Base-by-base conservation (phyloP, 2,113 vertebrate genomes). In the Choloepus hoffmanni region DNA sequence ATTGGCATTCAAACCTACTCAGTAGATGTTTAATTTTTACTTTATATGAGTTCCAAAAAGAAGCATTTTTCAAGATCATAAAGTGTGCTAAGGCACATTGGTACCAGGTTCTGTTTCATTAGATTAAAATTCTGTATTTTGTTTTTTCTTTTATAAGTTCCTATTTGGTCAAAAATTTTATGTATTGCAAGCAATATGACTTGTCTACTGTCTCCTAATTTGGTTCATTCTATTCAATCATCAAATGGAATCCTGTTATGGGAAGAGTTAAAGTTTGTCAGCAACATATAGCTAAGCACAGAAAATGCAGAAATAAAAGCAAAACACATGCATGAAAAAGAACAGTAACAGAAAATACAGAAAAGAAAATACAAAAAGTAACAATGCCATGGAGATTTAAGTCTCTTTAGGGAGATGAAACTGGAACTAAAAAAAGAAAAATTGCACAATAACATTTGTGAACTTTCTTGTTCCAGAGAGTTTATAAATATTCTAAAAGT, bases 41-140 rank as follows among this genome's bases (percentile, higher is more conserved):
- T 96, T 78, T 93, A 8, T 40, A 7, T 86, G 21, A 95, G 92
- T 90, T 93, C 7, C 12, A 73, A 62, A 2, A 90, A 86, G 2
- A 82, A 74, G 5, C 4, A n/a, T 48, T 77, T 63, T 94, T 89
- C 5, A 48, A 74, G 50, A 81, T 88, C 5, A 88, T 68, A 93
- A 90, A 90, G 62, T 76, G 19, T 65, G 6, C 58, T 79, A 87
- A 77, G 0, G 33, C 53, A 23, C 79, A n/a, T 40, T 62, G 11
- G 2, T 28, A 33, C 84, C 76, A 43, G 16, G 0, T 67, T 96
- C 8, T 77, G 3, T 50, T 50, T 79, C 76, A 18, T 81, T 93
- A 12, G 28, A 78, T 83, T 89, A 86, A 89, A 76, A 67, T 53
- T 55, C 3, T 50, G 43, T 72, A 77, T 78, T 76, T 85, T 91